Percentiles rank a stretch among this genome's conserved stretches.
Evolutionary conservation across 2,888 invertebrate genomes (phyloP).

Genomic region (Pachliopta kotzebuea): DNA sequence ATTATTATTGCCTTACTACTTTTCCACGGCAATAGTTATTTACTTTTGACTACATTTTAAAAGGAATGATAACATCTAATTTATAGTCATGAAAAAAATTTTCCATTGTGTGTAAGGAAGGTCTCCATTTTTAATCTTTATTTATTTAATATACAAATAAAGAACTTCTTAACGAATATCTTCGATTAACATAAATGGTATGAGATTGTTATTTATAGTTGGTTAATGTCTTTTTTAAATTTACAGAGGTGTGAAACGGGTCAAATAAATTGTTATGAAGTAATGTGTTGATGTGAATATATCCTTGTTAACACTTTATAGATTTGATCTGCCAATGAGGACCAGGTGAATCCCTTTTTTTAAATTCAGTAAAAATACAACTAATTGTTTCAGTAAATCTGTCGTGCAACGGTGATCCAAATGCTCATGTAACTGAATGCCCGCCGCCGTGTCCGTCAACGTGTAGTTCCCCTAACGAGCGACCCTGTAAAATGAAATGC

Average conservation of each 20-base stretch:
- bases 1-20: not conserved
- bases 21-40: not conserved
- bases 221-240: no score
- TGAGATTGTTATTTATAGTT: no score
- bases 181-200: no score
- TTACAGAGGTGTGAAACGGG: no score
- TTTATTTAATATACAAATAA: no score
- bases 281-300: no score
- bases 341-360: not conserved
- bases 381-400: not conserved
- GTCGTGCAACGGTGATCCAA: slow-evolving; percentile 17
- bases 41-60: no score
- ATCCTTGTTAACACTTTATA: not conserved
- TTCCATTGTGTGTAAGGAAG: no score
- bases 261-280: no score
- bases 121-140: no score
- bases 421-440: slow-evolving; percentile 8
- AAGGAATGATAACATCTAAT: not conserved
- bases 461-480: slow-evolving; percentile 11
- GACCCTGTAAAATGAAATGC: slow-evolving; percentile 11
- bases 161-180: no score
- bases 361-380: not conserved
- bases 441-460: slow-evolving; percentile 24
- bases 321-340: not conserved
- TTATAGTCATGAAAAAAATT: not conserved